Evolutionary conservation across 2,888 invertebrate genomes (phyloP), one percentile per base, ranked within the genome.

Genomic region (Pterobdella sp.): DNA sequence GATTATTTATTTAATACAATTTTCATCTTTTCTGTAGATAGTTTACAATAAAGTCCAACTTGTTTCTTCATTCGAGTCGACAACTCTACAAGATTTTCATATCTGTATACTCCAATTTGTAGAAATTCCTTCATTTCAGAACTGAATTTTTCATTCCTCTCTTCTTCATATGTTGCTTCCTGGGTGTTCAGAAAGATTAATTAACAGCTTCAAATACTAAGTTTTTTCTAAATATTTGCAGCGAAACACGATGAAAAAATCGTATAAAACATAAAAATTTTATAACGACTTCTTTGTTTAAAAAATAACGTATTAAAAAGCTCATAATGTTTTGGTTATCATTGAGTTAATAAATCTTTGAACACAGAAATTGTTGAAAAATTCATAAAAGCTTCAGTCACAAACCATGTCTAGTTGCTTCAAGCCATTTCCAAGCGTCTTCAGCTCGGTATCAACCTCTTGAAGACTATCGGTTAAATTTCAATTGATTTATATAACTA

Each of bases 51-150:
- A 1, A n/a, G 68, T 63, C 56, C n/a, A 74, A 88, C 88, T 84
- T 87, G 87, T 63, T 91, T 90, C 85, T 94, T 94, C 94, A 94
- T 94, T 82, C 95, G 94, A 84, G 91, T 91, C 85, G 91, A 93
- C 75, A 91, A 88, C 80, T 94, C 94, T 82, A 94, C 94, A 4
- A 95, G 88, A 84, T 94, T 94, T 0, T 93, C 92, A 80, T 94
- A 89, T 79, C 92, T 88, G 82, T 93, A 93, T 0, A 92, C 91
- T 0, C 94, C 94, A 77, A 92, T 91, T 0, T 93, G 91, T 81
- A 93, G 90, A 85, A 96, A 95, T 83, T 95, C 94, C 76, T 92
- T 87, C 93, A 95, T 94, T 36, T 94, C 93, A 26, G 4, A 3
- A 42, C 68, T 34, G 37, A 68, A 68, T 4, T 7, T 26, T 22